Evolutionary conservation across 2,113 vertebrate genomes (phyloP).

Genomic region (Pandion haliaetus): DNA sequence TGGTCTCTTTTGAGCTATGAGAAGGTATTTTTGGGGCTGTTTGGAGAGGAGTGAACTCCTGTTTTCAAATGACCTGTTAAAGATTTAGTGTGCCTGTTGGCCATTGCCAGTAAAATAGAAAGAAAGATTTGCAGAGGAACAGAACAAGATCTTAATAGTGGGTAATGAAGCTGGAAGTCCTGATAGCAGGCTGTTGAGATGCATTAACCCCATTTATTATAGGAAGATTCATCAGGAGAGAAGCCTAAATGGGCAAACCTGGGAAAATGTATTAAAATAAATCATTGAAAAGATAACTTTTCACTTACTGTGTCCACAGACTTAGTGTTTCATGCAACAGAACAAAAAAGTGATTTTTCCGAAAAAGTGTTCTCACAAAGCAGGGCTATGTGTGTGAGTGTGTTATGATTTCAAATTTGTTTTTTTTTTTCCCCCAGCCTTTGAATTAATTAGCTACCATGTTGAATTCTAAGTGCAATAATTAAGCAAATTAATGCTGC

Average conservation of each 20-base stretch:
- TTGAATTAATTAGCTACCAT: slow-evolving; percentile 79
- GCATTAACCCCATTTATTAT: slow-evolving; percentile 24
- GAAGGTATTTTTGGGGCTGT: neutral
- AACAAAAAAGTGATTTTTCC: slow-evolving; percentile 4
- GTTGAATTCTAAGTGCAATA: slow-evolving; percentile 81
- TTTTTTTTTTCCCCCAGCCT: neutral
- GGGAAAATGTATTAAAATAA: slow-evolving; percentile 26
- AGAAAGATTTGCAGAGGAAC: slow-evolving; percentile 14
- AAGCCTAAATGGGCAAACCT: slow-evolving; percentile 16
- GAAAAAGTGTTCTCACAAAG: neutral
- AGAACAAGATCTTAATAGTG: neutral
- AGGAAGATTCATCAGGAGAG: slow-evolving; percentile 21
- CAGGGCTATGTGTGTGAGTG: neutral
- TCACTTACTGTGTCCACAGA: slow-evolving; percentile 13
- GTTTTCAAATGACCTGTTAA: neutral
- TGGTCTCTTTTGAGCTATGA: neutral
- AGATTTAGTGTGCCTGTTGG: neutral
- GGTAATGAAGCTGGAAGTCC: slow-evolving; percentile 33
- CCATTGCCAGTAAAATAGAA: neutral
- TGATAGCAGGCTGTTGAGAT: neutral
- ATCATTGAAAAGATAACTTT: slow-evolving; percentile 25
- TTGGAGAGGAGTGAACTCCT: neutral
- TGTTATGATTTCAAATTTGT: slow-evolving; percentile 62
- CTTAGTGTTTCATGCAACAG: neutral
- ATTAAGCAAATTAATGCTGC: slow-evolving; percentile 84